A percentile compares a stretch with the other conserved stretches of the same genome.
These are phyloP conservation scores for Aproaerema taeniolella DNA, from an alignment of 2,888 invertebrate genomes.

Conservation along the genomic window DNA sequence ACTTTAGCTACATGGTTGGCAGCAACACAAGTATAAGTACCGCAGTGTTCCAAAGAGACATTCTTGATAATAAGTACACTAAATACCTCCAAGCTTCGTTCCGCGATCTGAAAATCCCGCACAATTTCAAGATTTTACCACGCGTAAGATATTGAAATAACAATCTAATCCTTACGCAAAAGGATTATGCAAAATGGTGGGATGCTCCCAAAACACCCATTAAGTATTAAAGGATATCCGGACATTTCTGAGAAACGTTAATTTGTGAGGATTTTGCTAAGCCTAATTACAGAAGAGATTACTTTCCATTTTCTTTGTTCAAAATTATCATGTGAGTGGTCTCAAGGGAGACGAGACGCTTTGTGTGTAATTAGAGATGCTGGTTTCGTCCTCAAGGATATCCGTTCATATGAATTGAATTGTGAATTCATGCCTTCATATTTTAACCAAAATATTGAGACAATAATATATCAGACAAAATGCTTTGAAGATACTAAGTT, in stretches of 20 bases:
- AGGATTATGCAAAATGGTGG: conserved; percentile 15
- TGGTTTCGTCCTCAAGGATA: too few relatives aligned
- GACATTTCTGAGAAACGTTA: conserved; percentile 4
- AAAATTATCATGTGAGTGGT: too few relatives aligned
- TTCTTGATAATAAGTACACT: conserved; percentile 84
- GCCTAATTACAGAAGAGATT: conserved; percentile 6
- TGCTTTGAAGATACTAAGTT: too few relatives aligned
- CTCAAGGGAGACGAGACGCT: too few relatives aligned
- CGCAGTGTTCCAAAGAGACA: conserved; percentile 82
- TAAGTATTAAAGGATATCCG: conserved; percentile 7
- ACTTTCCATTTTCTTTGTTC: neutral
- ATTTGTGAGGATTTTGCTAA: conserved; percentile 8
- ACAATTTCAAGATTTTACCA: conserved; percentile 4
- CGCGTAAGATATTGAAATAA: conserved; percentile 12
- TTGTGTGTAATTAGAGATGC: too few relatives aligned
- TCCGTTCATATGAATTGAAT: too few relatives aligned
- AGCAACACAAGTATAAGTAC: conserved; percentile 84
- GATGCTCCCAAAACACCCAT: conserved; percentile 12
- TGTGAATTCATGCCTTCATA: too few relatives aligned
- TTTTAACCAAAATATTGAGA: too few relatives aligned
- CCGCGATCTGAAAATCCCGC: conserved; percentile 70
- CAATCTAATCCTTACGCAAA: conserved; percentile 8
- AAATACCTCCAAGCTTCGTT: conserved; percentile 82
- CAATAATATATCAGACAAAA: too few relatives aligned
- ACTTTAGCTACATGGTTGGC: conserved; percentile 84